Evolutionary conservation across 2,888 invertebrate genomes (phyloP).

Genomic region (Dryocosmus kuriphilus): DNA sequence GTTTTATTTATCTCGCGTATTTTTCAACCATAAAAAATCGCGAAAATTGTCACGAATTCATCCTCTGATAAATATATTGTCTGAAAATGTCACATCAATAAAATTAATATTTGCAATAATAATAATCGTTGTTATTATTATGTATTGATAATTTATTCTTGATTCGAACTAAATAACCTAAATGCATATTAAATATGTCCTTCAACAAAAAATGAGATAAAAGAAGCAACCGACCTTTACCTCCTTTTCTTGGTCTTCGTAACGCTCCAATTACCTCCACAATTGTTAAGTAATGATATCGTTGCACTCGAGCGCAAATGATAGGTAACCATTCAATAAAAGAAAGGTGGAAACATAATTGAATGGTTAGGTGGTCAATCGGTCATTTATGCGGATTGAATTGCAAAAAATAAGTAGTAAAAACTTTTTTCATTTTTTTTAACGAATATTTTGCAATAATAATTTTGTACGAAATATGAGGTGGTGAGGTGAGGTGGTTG

Average conservation of each 20-base stretch:
- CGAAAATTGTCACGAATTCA: too few species aligned
- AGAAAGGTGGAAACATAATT: not conserved
- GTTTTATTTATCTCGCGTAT: too few species aligned
- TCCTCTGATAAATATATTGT: too few species aligned
- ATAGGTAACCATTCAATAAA: not conserved
- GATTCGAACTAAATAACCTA: not conserved
- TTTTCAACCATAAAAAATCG: too few species aligned
- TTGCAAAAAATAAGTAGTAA: not conserved
- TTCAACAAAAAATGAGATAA: not conserved
- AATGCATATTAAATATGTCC: not conserved
- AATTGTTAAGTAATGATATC: slow-evolving; percentile 33
- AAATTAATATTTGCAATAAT: too few species aligned
- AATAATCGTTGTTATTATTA: too few species aligned
- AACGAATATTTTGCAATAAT: not conserved
- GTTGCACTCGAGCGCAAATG: slow-evolving; percentile 16
- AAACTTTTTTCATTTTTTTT: not conserved
- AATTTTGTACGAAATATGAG: slow-evolving; percentile 54
- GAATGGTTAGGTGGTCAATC: not conserved
- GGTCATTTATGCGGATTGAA: not conserved
- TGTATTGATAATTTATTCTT: not conserved
- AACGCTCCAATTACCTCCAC: slow-evolving; percentile 60
- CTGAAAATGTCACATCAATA: too few species aligned
- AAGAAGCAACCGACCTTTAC: slow-evolving; percentile 62
- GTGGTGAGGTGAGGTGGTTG: too few species aligned
- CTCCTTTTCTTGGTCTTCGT: slow-evolving; percentile 57